Evolutionary conservation across 2,797 vertebrate genomes (phyloP).

Genomic region (Falco cherrug): DNA sequence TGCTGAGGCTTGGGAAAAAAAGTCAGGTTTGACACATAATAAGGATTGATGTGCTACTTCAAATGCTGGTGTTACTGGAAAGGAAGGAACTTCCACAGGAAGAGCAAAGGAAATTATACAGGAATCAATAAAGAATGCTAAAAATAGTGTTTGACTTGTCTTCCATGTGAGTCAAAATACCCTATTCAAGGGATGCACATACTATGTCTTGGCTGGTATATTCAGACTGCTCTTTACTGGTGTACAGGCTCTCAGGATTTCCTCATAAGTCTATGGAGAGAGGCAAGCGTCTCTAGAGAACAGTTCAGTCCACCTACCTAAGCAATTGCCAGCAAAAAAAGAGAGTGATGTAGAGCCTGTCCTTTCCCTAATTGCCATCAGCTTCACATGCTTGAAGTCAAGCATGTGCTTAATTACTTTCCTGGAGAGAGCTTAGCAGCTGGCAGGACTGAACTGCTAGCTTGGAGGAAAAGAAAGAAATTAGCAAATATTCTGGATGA

Average conservation of each 20-base stretch:
- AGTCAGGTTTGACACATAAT: conserved; percentile 60
- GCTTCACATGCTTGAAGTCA: neutral
- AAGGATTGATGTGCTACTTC: conserved; percentile 62
- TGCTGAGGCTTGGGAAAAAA: conserved; percentile 45
- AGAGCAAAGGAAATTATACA: conserved; percentile 69
- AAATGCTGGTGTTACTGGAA: conserved; percentile 49
- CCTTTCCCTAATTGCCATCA: conserved; percentile 4
- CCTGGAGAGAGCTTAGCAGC: neutral
- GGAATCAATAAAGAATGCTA: conserved; percentile 66
- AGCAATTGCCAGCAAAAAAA: neutral
- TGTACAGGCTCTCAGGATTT: conserved; percentile 11
- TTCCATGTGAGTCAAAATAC: conserved; percentile 20
- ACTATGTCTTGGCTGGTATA: neutral
- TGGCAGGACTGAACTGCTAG: neutral
- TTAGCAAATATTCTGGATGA: conserved; percentile 28
- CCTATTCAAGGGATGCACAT: neutral
- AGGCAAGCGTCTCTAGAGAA: neutral
- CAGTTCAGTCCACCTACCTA: neutral
- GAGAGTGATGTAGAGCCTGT: neutral
- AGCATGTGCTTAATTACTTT: conserved; percentile 18
- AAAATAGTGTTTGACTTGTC: conserved; percentile 48
- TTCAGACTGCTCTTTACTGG: neutral
- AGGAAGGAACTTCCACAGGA: conserved; percentile 70
- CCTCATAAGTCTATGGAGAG: neutral
- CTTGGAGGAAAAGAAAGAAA: conserved; percentile 17